Evolutionary conservation across 2,888 invertebrate genomes (phyloP).

Genomic region (Lasius platythorax): DNA sequence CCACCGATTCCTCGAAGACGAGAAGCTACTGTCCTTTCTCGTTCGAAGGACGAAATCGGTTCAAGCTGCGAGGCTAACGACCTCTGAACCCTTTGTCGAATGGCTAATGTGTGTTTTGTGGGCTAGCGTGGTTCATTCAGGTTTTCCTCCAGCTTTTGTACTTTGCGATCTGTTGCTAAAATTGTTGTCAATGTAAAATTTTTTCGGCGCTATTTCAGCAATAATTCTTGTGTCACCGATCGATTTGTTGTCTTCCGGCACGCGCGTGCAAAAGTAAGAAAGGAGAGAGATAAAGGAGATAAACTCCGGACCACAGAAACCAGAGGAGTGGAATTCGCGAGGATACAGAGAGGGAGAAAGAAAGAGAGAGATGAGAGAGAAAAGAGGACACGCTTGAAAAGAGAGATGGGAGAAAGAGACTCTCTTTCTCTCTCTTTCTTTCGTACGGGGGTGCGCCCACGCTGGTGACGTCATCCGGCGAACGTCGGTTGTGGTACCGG

Average conservation of each 20-base stretch:
- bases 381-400: constrained; percentile 37
- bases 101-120: background rate
- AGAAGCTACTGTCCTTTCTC: background rate
- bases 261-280: constrained; percentile 57
- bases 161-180: background rate
- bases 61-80: constrained; percentile 41
- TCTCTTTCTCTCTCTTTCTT: constrained; percentile 62
- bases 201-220: background rate
- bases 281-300: constrained; percentile 69
- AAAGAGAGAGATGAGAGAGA: constrained; percentile 42
- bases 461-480: constrained; percentile 84
- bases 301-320: constrained; percentile 69
- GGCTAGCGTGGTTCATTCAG: constrained; percentile 50
- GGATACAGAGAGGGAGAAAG: constrained; percentile 44
- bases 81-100: constrained; percentile 41
- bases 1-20: background rate
- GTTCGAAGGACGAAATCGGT: constrained; percentile 34
- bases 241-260: constrained; percentile 57
- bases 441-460: constrained; percentile 85
- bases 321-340: constrained; percentile 56
- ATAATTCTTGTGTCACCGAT: constrained; percentile 40
- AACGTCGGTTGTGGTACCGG: constrained; percentile 82
- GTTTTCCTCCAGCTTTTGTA: constrained; percentile 11
- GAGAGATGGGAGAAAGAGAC: constrained; percentile 53
- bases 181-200: constrained; percentile 8